Percentiles rank a stretch among this genome's conserved stretches.
Conservation (phyloP, 2,888 invertebrate genomes). For the Chymomyza fuscimana region DNA sequence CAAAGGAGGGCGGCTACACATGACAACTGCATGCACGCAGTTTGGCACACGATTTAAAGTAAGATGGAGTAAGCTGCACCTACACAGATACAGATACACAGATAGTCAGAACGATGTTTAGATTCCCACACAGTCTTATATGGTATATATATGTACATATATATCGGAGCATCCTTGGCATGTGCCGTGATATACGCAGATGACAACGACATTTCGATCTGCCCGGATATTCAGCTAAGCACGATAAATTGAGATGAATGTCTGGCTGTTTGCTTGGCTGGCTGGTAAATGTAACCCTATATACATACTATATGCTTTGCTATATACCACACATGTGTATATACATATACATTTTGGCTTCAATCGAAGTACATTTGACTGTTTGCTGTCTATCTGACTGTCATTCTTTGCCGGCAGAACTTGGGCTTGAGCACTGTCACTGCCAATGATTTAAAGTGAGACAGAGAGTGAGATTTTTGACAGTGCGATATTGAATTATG, state of each 20-base stretch:
- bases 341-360: conserved; percentile 17
- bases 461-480: conserved; percentile 30
- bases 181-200: conserved; percentile 48
- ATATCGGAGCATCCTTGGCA: background rate
- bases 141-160: background rate
- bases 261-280: conserved; percentile 39
- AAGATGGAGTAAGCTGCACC: conserved; percentile 6
- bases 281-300: conserved; percentile 26
- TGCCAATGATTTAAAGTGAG: conserved; percentile 10
- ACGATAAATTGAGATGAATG: conserved; percentile 73
- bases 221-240: conserved; percentile 48
- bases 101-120: background rate
- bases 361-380: conserved; percentile 53
- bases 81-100: conserved; percentile 9
- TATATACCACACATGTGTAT: background rate
- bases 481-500: conserved; percentile 17
- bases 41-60: conserved; percentile 12
- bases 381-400: conserved; percentile 51
- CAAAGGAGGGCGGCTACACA: conserved; percentile 6
- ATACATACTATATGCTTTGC: background rate
- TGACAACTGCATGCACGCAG: conserved; percentile 10
- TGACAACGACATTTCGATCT: conserved; percentile 65
- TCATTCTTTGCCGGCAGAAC: conserved; percentile 11
- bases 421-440: conserved; percentile 15
- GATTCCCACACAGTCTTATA: background rate